phyloP scores from a whole-genome alignment of 2,888 invertebrate species.

The Tricholauxania praeusta region DNA sequence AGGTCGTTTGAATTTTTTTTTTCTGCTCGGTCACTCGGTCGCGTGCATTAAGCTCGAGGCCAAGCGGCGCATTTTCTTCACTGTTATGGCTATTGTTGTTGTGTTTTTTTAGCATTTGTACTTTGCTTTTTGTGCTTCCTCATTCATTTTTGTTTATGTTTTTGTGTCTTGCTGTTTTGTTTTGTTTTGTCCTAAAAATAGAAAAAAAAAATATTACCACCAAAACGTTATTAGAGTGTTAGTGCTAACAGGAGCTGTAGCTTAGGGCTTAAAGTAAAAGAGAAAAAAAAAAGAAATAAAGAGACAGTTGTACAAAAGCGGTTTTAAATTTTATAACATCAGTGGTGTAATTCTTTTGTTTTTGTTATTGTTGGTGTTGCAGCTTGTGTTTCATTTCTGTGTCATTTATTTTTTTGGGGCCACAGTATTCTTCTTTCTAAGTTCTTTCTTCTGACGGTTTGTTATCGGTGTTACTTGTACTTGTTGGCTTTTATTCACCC shows the following conservation, averaged over 20 bases:
- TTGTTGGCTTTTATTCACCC: too few species aligned
- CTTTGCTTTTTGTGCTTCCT: too few species aligned
- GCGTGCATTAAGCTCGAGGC: constrained; percentile 45
- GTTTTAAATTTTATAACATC: background rate
- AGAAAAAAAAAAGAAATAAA: background rate
- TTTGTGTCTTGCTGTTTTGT: constrained; percentile 2
- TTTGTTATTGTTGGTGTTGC: constrained; percentile 49
- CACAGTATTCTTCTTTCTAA: constrained; percentile 39
- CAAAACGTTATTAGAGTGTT: too few species aligned
- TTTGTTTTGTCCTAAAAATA: too few species aligned
- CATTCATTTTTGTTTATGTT: too few species aligned
- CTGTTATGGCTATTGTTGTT: background rate
- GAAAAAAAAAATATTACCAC: too few species aligned
- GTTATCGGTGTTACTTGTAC: background rate
- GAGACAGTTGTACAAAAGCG: constrained; percentile 3
- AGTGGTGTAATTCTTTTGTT: constrained; percentile 35
- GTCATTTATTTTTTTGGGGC: constrained; percentile 50
- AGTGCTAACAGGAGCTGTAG: too few species aligned
- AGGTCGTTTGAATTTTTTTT: background rate
- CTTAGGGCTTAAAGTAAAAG: too few species aligned
- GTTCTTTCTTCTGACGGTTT: background rate
- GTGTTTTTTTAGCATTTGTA: background rate
- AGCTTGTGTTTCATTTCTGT: constrained; percentile 58
- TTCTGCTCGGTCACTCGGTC: background rate
- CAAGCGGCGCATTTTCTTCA: constrained; percentile 50